Conservation (phyloP, 2,888 invertebrate genomes). For the Mesoligia furuncula region DNA sequence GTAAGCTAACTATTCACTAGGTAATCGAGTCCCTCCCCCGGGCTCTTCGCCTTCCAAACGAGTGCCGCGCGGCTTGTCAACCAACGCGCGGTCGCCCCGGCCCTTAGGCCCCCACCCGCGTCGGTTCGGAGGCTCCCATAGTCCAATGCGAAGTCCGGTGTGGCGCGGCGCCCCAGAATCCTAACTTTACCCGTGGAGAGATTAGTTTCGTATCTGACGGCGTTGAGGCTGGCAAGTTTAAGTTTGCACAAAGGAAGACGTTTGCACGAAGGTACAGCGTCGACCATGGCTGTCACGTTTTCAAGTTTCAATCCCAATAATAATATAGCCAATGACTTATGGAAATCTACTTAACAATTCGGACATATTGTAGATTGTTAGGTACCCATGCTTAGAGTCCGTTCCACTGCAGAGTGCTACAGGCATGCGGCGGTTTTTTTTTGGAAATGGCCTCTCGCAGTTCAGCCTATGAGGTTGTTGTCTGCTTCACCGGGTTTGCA, state of each 20-base stretch:
- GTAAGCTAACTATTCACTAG: neutral
- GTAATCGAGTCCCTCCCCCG: conserved; percentile 22
- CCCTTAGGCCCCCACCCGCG: neutral
- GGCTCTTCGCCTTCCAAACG: conserved; percentile 24
- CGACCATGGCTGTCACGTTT: no score
- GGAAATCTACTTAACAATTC: neutral
- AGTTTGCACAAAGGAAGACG: conserved; percentile 49
- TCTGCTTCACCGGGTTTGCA: no score
- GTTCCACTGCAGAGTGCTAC: no score
- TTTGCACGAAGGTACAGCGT: conserved; percentile 56
- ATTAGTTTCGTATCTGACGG: neutral
- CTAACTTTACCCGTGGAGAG: no score
- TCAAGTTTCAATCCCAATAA: no score
- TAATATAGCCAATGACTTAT: no score
- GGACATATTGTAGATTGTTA: neutral
- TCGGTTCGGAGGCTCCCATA: conserved; percentile 10
- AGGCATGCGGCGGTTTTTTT: no score
- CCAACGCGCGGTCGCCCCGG: neutral
- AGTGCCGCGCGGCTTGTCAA: neutral
- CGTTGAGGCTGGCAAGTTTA: conserved; percentile 87
- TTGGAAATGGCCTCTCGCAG: no score
- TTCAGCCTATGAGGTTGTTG: no score
- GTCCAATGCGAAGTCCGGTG: conserved; percentile 84
- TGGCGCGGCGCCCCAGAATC: conserved; percentile 86
- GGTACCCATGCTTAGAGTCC: no score